Base-by-base conservation (phyloP, 2,113 vertebrate species). In the Steatornis caripensis region DNA sequence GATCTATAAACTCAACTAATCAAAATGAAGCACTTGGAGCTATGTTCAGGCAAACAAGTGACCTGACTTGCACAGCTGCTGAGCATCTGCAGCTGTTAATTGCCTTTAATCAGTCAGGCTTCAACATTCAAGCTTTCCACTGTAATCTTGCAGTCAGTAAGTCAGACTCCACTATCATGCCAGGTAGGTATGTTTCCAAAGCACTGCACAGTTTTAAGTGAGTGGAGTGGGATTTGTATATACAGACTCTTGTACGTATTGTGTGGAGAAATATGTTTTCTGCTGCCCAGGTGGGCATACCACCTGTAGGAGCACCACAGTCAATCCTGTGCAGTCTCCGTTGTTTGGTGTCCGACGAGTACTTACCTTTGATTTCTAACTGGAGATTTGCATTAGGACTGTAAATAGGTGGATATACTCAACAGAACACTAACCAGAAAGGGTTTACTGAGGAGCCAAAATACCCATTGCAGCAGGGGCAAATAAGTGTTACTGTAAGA, bases 191-290 rank as follows among this genome's bases (percentile, higher is more conserved):
- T 9, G 22, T 62, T 87, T 87, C 77, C 84, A 94, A 91, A 94
- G 64, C 62, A 64, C 45, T 45, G 61, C 3, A 5, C 2, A 1
- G 36, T 65, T 87, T 51, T 46, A 32, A 72, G 34, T 46, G 69
- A 65, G 36, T 14, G 36, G 61, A 69, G 37, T 54, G 82, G 30
- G 29, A 57, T 94, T 89, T 93, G 27, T 41, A 6, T 57, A 9
- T 20, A 16, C 34, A 66, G 36, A 4, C 5, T 81, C 69, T 9
- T 32, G n/a, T 69, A 41, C 4, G 0, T 0, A 0, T 23, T 76
- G 7, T 0, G 0, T 54, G 39, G 54, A 58, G 23, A 83, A 83
- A 49, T 39, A 8, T 2, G 21, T 26, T 74, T 62, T 55, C 51
- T 62, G 17, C 36, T 75, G 19, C 60, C 21, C 12, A 41, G 61